Conservation (phyloP, 1,140 invertebrate genomes). For the Microplitis mediator region DNA sequence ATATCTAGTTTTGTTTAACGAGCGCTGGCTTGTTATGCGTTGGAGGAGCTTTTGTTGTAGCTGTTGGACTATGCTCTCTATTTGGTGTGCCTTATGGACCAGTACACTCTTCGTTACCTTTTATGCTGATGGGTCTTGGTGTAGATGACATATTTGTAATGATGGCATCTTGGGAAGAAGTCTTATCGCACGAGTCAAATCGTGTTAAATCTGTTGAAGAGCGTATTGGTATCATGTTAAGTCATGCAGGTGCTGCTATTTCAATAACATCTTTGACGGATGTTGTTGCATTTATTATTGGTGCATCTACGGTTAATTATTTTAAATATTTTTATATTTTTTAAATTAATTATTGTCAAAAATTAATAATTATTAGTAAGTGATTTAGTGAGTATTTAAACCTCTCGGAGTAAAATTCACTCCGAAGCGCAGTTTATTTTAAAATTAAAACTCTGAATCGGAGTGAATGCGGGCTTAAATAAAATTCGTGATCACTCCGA, state of each 20-base stretch:
- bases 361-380: no score
- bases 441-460: no score
- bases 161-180: slow-evolving; percentile 74
- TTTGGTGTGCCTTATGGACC: slow-evolving; percentile 79
- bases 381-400: no score
- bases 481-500: no score
- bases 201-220: slow-evolving; percentile 64
- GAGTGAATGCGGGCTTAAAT: no score
- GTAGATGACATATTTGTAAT: slow-evolving; percentile 85
- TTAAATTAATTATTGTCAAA: no score
- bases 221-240: slow-evolving; percentile 72
- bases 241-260: slow-evolving; percentile 82
- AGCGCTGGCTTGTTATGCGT: slow-evolving; percentile 72
- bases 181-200: slow-evolving; percentile 58
- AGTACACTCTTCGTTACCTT: slow-evolving; percentile 81
- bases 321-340: no score
- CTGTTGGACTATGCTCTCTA: slow-evolving; percentile 75
- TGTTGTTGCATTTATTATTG: slow-evolving; percentile 77
- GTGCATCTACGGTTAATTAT: slow-evolving; percentile 68
- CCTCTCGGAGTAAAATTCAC: not conserved
- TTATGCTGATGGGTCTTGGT: slow-evolving; percentile 80
- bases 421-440: no score
- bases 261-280: slow-evolving; percentile 84
- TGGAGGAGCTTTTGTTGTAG: slow-evolving; percentile 76
- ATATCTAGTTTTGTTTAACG: slow-evolving; percentile 50